Conservation (phyloP, 2,113 vertebrate genomes). For the Ceratotherium simum region DNA sequence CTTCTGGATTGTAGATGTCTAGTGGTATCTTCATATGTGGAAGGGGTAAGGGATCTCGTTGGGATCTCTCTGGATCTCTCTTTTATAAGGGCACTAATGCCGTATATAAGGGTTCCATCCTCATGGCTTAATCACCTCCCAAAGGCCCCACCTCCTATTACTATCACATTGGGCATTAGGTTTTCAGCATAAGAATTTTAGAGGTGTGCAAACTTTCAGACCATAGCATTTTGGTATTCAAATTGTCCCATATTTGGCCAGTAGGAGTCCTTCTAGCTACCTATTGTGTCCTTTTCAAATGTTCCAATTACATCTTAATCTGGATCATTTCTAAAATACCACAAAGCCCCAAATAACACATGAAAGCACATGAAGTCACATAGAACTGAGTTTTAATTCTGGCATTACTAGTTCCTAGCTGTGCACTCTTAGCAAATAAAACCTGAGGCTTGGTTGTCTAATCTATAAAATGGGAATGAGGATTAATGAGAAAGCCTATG, state of each 20-base stretch:
- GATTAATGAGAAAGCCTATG: background rate
- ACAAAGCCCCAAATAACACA: background rate
- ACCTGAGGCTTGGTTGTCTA: background rate
- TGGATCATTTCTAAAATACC: background rate
- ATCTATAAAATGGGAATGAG: background rate
- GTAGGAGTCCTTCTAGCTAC: background rate
- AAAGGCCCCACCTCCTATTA: background rate
- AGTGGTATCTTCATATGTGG: background rate
- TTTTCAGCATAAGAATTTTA: background rate
- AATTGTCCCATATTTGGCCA: background rate
- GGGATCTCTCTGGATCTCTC: background rate
- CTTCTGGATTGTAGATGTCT: background rate
- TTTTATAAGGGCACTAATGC: background rate
- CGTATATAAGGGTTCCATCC: background rate
- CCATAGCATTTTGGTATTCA: background rate
- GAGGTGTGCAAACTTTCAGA: background rate
- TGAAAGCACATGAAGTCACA: background rate
- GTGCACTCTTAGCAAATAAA: background rate
- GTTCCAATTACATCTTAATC: background rate
- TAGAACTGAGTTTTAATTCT: background rate
- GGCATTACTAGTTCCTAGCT: background rate
- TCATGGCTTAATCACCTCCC: background rate
- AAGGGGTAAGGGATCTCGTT: background rate
- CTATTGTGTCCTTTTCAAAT: background rate
- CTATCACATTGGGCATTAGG: background rate